Percentiles rank a stretch among this genome's conserved stretches.
Evolutionary conservation across 1,140 invertebrate genomes (phyloP).

Genomic region (Drosophila orosa): DNA sequence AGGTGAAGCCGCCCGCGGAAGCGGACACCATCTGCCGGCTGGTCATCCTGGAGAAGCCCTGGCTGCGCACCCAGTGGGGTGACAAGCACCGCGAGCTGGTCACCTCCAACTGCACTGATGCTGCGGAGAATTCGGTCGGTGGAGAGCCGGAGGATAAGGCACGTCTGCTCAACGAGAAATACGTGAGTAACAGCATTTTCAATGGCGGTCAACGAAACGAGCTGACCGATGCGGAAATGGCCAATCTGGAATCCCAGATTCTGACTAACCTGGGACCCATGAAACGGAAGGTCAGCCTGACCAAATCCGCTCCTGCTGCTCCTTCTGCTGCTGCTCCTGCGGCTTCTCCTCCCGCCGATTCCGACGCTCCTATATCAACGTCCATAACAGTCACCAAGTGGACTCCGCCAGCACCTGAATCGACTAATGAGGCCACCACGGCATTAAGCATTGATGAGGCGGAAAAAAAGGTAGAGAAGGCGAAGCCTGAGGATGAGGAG

Average conservation of each 20-base stretch:
- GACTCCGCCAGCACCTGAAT: constrained; percentile 24
- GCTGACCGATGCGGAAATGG: constrained; percentile 73
- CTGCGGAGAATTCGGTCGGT: constrained; percentile 48
- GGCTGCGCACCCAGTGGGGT: constrained; percentile 80
- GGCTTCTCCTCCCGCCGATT: constrained; percentile 14
- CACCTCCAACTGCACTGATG: constrained; percentile 72
- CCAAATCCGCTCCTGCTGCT: constrained; percentile 17
- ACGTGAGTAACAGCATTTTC: constrained; percentile 75
- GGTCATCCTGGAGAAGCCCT: constrained; percentile 80
- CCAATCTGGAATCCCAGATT: constrained; percentile 74
- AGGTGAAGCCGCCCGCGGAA: constrained; percentile 63
- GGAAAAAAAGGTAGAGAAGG: constrained; percentile 14
- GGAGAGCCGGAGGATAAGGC: constrained; percentile 39
- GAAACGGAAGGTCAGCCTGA: constrained; percentile 55
- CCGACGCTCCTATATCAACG: constrained; percentile 9
- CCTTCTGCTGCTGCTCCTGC: constrained; percentile 3
- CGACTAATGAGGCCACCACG: constrained; percentile 66
- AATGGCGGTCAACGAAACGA: constrained; percentile 81
- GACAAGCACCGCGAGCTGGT: constrained; percentile 77
- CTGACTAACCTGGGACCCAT: constrained; percentile 44
- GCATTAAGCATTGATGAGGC: constrained; percentile 77
- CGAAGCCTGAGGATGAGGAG: constrained; percentile 15
- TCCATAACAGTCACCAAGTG: constrained; percentile 26
- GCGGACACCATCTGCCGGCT: constrained; percentile 72
- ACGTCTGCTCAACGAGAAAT: constrained; percentile 70